Conservation (phyloP, 1,140 invertebrate genomes). For the Leguminivora glycinivorella region DNA sequence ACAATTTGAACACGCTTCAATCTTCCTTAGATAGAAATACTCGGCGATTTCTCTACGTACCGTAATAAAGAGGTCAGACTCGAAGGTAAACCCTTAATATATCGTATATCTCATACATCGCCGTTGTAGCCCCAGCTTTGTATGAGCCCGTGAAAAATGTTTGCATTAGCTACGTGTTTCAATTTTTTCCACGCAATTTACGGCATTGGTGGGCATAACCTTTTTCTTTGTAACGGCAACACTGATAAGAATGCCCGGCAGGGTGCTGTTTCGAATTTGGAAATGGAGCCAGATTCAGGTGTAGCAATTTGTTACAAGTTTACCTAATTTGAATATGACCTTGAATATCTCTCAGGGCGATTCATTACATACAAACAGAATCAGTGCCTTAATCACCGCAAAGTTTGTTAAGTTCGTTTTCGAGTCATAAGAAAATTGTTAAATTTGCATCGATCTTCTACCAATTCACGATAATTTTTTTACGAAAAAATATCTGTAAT, state of each 20-base stretch:
- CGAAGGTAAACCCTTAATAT: slow-evolving; percentile 7
- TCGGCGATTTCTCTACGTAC: slow-evolving; percentile 24
- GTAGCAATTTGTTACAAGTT: too few species aligned
- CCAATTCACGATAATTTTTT: too few species aligned
- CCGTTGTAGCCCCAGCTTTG: slow-evolving; percentile 21
- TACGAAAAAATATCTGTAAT: too few species aligned
- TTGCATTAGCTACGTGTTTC: slow-evolving; percentile 13
- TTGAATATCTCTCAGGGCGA: too few species aligned
- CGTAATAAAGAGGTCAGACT: slow-evolving; percentile 22
- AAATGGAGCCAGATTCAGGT: background rate
- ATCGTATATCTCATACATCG: slow-evolving; percentile 22
- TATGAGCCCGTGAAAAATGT: slow-evolving; percentile 5
- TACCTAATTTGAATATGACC: too few species aligned
- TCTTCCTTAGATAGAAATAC: slow-evolving; percentile 21
- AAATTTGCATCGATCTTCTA: too few species aligned
- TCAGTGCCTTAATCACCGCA: too few species aligned
- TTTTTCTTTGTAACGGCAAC: slow-evolving; percentile 18
- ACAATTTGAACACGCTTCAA: slow-evolving; percentile 12
- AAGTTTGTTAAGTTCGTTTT: too few species aligned
- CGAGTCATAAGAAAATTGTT: too few species aligned
- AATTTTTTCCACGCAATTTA: slow-evolving; percentile 20
- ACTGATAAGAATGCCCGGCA: background rate
- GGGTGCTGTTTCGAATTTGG: slow-evolving; percentile 10
- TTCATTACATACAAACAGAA: too few species aligned
- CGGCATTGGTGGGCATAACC: background rate